Evolutionary conservation across 2,113 vertebrate species (phyloP).

Genomic region (mouse (Mus musculus)): DNA sequence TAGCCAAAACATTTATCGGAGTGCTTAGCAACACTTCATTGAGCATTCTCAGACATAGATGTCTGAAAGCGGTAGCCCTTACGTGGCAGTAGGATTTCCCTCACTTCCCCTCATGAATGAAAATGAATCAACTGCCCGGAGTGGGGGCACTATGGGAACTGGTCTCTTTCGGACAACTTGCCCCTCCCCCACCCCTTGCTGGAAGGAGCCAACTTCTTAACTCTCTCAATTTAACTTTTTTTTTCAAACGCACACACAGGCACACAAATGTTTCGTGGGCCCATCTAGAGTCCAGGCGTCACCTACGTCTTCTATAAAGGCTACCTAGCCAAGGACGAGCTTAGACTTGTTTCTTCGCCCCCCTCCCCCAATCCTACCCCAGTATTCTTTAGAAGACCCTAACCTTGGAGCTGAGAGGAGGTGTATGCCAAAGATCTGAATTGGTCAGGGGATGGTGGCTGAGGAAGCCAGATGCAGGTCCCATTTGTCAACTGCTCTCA

Average conservation of each 20-base stretch:
- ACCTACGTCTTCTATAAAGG: not conserved
- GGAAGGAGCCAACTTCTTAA: not conserved
- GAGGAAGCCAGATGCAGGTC: not conserved
- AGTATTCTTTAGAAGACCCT: not conserved
- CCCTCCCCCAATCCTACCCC: not conserved
- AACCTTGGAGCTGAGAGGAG: not conserved
- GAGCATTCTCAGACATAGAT: not conserved
- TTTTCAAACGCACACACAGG: not conserved
- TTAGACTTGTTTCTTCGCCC: not conserved
- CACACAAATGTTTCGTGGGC: not conserved
- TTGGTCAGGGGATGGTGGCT: not conserved
- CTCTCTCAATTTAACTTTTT: not conserved
- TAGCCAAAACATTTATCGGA: conserved; percentile 60
- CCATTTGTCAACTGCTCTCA: not conserved
- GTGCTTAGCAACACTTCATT: conserved; percentile 58
- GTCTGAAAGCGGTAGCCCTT: conserved; percentile 32
- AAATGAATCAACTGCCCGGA: not conserved
- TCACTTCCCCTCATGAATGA: conserved; percentile 69
- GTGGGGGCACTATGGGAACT: not conserved
- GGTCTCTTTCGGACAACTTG: not conserved
- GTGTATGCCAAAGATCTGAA: not conserved
- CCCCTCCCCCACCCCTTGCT: not conserved
- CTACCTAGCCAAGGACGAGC: not conserved
- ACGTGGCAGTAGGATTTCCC: conserved; percentile 61
- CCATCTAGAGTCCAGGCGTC: not conserved